Base-by-base conservation (phyloP, 2,888 invertebrate genomes). In the Conchocele bisecta region DNA sequence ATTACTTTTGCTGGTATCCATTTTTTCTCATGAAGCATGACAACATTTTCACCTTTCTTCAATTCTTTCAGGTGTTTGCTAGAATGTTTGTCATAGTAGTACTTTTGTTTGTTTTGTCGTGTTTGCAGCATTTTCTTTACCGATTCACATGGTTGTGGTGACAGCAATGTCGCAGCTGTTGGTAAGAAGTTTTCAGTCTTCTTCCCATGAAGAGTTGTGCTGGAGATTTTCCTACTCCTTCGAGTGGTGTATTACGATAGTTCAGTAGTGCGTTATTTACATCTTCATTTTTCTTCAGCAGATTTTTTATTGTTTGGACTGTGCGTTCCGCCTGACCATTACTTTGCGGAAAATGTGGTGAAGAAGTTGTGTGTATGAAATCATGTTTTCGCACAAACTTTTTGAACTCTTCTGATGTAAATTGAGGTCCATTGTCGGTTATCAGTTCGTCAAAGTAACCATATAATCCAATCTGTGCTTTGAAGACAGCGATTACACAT, bases 151-250 rank as follows among this genome's bases (percentile, higher is more conserved):
- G n/a, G n/a, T n/a, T n/a, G n/a, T n/a, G n/a, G n/a, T n/a, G n/a
- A n/a, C n/a, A n/a, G n/a, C n/a, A n/a, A n/a, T n/a, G n/a, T n/a
- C n/a, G n/a, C n/a, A n/a, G n/a, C n/a, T n/a, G n/a, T n/a, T n/a
- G n/a, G n/a, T n/a, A 28, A n/a, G 54, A 50, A 39, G 65, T 65
- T 60, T 65, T 74, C 3, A 70, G 48, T 26, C 67, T 57, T 22
- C 68, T 53, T 15, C 42, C 50, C 26, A 73, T 39, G 51, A 72
- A 72, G 61, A 73, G 53, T 48, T 73, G 68, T 46, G 67, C 53
- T 35, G 67, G 68, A 13, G 73, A 73, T 28, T 53, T 15, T 20
- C 46, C 58, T 13, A 64, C 54, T 15, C 29, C 58, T 15, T 73
- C 64, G 2, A 73, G 46, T 20, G 37, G 17, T 1, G 56, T 59